Base-by-base conservation (phyloP, 2,113 vertebrate species). In the Etia nguti region DNA sequence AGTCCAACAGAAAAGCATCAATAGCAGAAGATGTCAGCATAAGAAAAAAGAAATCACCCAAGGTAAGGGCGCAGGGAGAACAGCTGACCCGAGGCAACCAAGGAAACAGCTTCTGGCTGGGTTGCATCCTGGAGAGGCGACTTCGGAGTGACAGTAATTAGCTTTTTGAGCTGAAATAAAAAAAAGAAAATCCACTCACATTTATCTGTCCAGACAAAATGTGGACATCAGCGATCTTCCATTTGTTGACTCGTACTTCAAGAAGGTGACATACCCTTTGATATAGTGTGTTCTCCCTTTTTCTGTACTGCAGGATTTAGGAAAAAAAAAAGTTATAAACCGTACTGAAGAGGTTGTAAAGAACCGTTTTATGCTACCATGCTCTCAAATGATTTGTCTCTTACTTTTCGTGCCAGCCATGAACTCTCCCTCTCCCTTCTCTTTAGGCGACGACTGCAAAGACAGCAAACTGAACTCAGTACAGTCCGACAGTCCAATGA, bases 281-380 rank as follows among this genome's bases (percentile, higher is more conserved):
- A 46, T 16, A 0, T 6, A 46, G 8, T 0, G 36, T 26, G 36
- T 46, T 96, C 93, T 81, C 96, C 89, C 94, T 87, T 77, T 55
- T 90, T 75, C 55, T 90, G 68, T 97, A 97, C 97, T 97, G 95
- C 70, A 95, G 38, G 65, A 26, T 73, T 24, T 89, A 91, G 79
- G 10, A 92, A 29, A 59, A 15, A 3, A 4, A 12, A 16, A 73
- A 26, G 22, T 26, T 26, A 46, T 46, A 41, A 41, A 38, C 46
- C 3, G 10, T 18, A 31, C 73, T 52, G 43, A 26, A 73, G 68
- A 46, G 38, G 22, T 9, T 46, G 22, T 46, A 70, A 22, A 43
- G 38, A 73, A 43, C 22, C 0, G 38, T 16, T 73, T 43, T 41
- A 38, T 22, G 0, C 11, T 0, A 41, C 62, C 5, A 46, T 46